phyloP scores from a whole-genome alignment of 1,140 invertebrate species.

The Pararge aegeria region DNA sequence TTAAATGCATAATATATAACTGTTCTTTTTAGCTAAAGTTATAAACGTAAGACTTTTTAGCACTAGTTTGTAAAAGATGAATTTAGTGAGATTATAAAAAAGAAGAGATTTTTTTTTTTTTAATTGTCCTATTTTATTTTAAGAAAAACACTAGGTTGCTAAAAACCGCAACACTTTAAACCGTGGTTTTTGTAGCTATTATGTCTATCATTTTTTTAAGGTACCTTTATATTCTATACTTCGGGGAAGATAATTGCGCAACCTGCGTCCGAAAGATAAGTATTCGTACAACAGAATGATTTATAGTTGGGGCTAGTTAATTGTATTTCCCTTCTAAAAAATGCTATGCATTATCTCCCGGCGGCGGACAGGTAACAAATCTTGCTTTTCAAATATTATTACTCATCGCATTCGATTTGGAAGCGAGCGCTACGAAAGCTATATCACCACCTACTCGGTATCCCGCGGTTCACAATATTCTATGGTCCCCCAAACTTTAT shows the following conservation, averaged over 20 bases:
- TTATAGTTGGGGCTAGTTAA: constrained; percentile 56
- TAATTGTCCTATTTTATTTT: constrained; percentile 2
- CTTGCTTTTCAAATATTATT: constrained; percentile 78
- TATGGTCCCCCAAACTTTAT: constrained; percentile 75
- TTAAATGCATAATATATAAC: no score
- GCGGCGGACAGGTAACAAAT: constrained; percentile 76
- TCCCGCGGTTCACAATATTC: constrained; percentile 69
- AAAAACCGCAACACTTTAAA: background rate
- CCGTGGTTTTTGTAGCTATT: constrained; percentile 27
- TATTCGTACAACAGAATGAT: constrained; percentile 55
- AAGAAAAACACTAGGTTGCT: background rate
- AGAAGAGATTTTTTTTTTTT: background rate
- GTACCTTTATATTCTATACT: constrained; percentile 53
- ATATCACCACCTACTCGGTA: constrained; percentile 77
- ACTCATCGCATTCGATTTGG: constrained; percentile 78
- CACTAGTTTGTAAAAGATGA: no score
- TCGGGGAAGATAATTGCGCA: constrained; percentile 61
- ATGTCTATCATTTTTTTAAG: constrained; percentile 43
- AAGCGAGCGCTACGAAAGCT: constrained; percentile 72
- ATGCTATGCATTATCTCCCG: constrained; percentile 62
- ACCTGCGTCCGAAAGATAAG: constrained; percentile 47
- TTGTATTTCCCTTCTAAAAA: constrained; percentile 73
- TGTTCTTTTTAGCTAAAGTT: no score
- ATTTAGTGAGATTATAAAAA: no score
- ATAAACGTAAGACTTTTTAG: no score